These are phyloP conservation scores for Esperia sulphurella DNA, from an alignment of 2,888 invertebrate species.

Conservation along the genomic window DNA sequence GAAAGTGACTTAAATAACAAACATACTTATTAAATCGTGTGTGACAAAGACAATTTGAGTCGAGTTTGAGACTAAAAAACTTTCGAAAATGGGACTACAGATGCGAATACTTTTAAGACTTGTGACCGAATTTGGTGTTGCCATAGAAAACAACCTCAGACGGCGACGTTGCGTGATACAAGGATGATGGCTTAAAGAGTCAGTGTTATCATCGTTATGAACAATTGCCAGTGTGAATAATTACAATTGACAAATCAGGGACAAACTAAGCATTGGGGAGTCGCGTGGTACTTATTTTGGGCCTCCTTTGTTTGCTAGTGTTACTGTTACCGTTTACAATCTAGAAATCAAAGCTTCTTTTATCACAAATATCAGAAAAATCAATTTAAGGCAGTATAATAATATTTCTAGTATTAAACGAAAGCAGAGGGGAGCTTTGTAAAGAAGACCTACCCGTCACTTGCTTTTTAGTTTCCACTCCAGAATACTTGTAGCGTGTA, in stretches of 20 bases:
- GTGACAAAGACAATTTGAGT: too few species aligned
- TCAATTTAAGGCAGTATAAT: too few species aligned
- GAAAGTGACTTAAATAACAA: too few species aligned
- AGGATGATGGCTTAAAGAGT: constrained; percentile 4
- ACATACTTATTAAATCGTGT: too few species aligned
- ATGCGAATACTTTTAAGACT: not conserved
- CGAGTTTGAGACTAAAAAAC: too few species aligned
- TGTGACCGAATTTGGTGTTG: not conserved
- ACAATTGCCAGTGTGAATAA: not conserved
- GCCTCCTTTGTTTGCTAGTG: not conserved
- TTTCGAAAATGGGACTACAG: not conserved
- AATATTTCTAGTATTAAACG: too few species aligned
- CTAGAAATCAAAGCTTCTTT: not conserved
- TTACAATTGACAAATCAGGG: not conserved
- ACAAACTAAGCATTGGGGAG: not conserved
- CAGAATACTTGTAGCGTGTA: too few species aligned
- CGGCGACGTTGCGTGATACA: constrained; percentile 5
- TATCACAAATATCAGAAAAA: too few species aligned
- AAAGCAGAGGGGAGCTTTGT: too few species aligned
- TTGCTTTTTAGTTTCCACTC: too few species aligned
- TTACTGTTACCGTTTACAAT: too few species aligned
- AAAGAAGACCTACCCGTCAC: too few species aligned
- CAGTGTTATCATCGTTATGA: not conserved
- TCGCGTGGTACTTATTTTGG: not conserved
- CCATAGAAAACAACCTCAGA: constrained; percentile 4